Conservation (phyloP, 2,888 invertebrate species). For the Xestia rhomboidea region DNA sequence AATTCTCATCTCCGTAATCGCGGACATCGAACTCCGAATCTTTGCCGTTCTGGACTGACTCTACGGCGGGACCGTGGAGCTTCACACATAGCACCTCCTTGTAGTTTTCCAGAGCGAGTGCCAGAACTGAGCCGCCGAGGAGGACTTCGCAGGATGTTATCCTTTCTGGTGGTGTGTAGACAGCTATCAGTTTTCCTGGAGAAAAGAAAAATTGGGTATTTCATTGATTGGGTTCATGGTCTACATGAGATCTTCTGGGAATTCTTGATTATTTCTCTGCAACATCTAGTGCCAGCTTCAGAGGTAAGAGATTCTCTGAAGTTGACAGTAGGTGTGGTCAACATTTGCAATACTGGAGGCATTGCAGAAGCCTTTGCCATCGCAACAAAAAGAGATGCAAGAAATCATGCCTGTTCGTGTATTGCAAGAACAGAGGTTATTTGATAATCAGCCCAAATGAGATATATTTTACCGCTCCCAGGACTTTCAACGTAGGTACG, state of each 20-base stretch:
- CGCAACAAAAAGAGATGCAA: not conserved
- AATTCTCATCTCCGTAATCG: slow-evolving; percentile 80
- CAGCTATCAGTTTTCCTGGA: slow-evolving; percentile 94
- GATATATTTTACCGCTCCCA: not conserved
- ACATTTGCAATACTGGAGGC: not conserved
- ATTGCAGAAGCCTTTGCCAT: not conserved
- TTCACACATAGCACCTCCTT: slow-evolving; percentile 92
- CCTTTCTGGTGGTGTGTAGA: slow-evolving; percentile 94
- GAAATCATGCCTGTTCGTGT: not conserved
- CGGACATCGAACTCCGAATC: slow-evolving; percentile 90
- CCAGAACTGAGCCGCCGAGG: slow-evolving; percentile 93
- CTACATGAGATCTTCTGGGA: not conserved
- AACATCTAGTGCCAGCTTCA: not conserved
- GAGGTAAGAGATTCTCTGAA: not conserved
- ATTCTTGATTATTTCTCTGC: not conserved
- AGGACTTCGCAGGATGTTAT: slow-evolving; percentile 95
- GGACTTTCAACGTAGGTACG: not conserved
- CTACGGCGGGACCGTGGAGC: slow-evolving; percentile 85
- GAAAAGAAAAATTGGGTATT: slow-evolving; percentile 27
- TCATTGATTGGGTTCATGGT: not conserved
- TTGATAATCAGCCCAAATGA: not conserved
- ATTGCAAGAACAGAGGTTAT: not conserved
- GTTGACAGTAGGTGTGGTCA: not conserved
- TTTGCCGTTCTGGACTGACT: slow-evolving; percentile 80
- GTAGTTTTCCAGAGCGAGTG: slow-evolving; percentile 93